phyloP scores from a whole-genome alignment of 2,113 vertebrate species.

The Macquaria ambigua region DNA sequence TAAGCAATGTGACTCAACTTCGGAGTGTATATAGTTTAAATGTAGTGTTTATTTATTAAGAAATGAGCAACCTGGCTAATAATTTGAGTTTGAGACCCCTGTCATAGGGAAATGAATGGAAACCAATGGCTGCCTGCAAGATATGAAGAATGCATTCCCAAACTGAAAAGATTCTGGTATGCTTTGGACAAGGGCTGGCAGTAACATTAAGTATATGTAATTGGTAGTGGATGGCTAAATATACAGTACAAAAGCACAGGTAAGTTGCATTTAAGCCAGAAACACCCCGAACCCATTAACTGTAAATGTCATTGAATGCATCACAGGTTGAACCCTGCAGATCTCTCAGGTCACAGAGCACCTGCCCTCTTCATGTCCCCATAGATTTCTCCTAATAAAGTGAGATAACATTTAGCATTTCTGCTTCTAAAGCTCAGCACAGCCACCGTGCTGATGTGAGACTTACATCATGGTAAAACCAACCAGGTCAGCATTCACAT shows the following conservation, averaged over 20 bases:
- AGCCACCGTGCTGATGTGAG: background rate
- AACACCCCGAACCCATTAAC: background rate
- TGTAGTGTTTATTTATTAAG: background rate
- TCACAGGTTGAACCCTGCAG: background rate
- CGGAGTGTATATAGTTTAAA: background rate
- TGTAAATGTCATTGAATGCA: background rate
- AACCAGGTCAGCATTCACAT: no score
- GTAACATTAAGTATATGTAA: background rate
- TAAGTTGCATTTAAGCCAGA: background rate
- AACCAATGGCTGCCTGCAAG: background rate
- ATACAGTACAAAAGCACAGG: background rate
- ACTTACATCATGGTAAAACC: background rate
- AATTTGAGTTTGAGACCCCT: background rate
- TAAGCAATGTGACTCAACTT: no score
- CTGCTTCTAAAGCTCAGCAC: background rate
- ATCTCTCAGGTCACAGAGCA: background rate
- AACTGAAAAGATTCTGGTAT: no score
- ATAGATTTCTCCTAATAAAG: slow-evolving; percentile 1
- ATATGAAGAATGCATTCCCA: background rate
- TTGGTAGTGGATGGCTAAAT: background rate
- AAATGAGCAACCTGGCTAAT: background rate
- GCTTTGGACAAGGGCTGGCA: background rate
- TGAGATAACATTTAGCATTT: background rate
- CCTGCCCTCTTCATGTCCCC: background rate
- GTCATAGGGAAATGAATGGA: background rate